Evolutionary conservation across 2,797 vertebrate species (phyloP), one percentile per base, ranked within the genome.

Genomic region (Helarctos malayanus): DNA sequence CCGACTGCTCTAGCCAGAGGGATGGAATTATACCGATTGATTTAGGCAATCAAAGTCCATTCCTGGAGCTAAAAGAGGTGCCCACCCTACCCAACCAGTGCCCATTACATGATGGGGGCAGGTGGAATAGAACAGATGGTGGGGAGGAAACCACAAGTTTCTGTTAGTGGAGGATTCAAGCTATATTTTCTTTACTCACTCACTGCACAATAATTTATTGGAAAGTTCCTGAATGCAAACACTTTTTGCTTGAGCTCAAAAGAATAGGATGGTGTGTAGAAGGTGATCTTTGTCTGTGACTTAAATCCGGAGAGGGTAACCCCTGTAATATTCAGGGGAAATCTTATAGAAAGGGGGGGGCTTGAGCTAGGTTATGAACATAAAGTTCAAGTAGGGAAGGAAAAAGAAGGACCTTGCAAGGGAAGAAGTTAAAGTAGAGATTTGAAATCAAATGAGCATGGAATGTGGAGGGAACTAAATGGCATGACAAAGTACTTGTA

Each of bases 281-380:
- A 65, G 18, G 32, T 92, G 49, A 59, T 89, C 16, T 5, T 68
- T 84, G 16, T 12, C 18, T 71, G 29, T 85, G 59, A 88, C 63
- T 95, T 95, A 63, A 95, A n/a, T 86, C 69, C 69, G 84, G 47
- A 91, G 35, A 73, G 45, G n/a, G 35, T 94, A 56, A 81, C 69
- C 25, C 76, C 35, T 95, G 14, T 29, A 41, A 89, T 68, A 85
- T 3, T 69, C 52, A 69, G 25, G 25, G 21, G n/a, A 92, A 89
- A 92, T 76, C 29, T 76, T 86, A 15, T 27, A 65, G 35, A 80
- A 96, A 85, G 38, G 13, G 10, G 63, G 2, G 10, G 29, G 27
- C 15, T 89, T 93, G 54, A 85, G 61, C 86, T 38, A 25, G 25
- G 23, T 85, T 68, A 21, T 85, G 11, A 97, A 61, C 89, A 38